Conservation (phyloP, 2,888 invertebrate genomes). For the Drosophila cracens region DNA sequence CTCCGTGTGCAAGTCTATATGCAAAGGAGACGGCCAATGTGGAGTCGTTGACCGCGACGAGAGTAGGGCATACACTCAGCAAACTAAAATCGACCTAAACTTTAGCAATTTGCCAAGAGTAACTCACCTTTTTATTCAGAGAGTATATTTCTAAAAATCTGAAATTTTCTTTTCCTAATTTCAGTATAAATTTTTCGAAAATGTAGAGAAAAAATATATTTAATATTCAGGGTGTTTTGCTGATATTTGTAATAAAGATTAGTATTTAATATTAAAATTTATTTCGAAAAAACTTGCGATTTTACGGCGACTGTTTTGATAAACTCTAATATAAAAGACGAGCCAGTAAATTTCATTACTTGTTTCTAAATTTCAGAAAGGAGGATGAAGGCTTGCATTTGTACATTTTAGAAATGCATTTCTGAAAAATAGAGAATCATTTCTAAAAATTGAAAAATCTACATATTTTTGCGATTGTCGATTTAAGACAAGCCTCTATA, state of each 20-base stretch:
- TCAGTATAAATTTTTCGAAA: not conserved
- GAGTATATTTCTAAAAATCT: not conserved
- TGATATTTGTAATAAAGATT: too few relatives aligned
- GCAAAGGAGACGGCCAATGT: slow-evolving; percentile 36
- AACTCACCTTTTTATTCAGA: not conserved
- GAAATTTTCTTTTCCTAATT: not conserved
- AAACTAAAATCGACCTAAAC: not conserved
- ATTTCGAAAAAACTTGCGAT: not conserved
- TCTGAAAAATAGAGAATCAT: too few relatives aligned
- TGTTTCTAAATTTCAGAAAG: not conserved
- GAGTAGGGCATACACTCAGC: slow-evolving; percentile 10
- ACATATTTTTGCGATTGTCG: not conserved
- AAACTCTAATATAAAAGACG: too few relatives aligned
- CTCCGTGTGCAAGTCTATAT: slow-evolving; percentile 26
- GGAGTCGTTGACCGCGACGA: slow-evolving; percentile 28
- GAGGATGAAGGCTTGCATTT: not conserved
- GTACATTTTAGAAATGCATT: not conserved
- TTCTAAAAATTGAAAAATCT: not conserved
- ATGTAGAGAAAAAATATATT: not conserved
- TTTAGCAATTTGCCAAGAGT: not conserved
- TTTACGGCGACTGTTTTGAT: too few relatives aligned
- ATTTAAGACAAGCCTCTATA: too few relatives aligned
- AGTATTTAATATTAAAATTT: too few relatives aligned
- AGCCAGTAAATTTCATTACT: not conserved
- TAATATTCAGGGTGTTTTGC: not conserved